A percentile compares a stretch with the other conserved stretches of the same genome.
phyloP scores from a whole-genome alignment of 2,888 invertebrate genomes.

The Taphrorychus bicolor region DNA sequence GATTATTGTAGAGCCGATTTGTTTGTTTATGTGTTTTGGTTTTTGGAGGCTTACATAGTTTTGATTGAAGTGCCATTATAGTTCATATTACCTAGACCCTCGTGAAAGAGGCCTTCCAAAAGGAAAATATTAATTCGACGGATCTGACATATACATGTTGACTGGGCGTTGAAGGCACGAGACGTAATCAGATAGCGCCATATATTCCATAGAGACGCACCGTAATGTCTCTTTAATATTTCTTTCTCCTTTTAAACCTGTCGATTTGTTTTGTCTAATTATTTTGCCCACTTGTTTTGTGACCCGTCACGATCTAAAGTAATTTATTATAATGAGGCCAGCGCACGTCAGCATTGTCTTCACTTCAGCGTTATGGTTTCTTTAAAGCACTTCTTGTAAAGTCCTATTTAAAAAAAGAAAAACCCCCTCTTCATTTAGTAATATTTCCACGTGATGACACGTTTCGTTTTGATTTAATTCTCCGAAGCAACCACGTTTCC shows the following conservation, averaged over 20 bases:
- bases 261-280: slow-evolving; percentile 29
- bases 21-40: too few species aligned
- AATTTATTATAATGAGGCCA: background rate
- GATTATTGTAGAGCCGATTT: too few species aligned
- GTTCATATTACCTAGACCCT: too few species aligned
- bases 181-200: slow-evolving; percentile 20
- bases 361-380: too few species aligned
- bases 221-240: slow-evolving; percentile 23
- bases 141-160: background rate
- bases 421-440: slow-evolving; percentile 5
- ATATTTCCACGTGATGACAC: slow-evolving; percentile 3
- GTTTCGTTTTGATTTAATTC: slow-evolving; percentile 15
- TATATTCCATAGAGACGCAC: slow-evolving; percentile 15
- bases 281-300: slow-evolving; percentile 3
- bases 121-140: too few species aligned
- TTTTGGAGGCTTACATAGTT: too few species aligned
- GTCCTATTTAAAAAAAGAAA: slow-evolving; percentile 1
- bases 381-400: too few species aligned
- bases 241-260: slow-evolving; percentile 21
- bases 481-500: slow-evolving; percentile 14
- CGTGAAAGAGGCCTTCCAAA: too few species aligned
- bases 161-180: slow-evolving; percentile 6
- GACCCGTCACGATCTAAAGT: background rate
- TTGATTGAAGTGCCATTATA: too few species aligned
- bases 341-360: background rate